A percentile compares a stretch with the other conserved stretches of the same genome.
phyloP scores from a whole-genome alignment of 2,888 invertebrate genomes.

The Temnothorax rugatulus region DNA sequence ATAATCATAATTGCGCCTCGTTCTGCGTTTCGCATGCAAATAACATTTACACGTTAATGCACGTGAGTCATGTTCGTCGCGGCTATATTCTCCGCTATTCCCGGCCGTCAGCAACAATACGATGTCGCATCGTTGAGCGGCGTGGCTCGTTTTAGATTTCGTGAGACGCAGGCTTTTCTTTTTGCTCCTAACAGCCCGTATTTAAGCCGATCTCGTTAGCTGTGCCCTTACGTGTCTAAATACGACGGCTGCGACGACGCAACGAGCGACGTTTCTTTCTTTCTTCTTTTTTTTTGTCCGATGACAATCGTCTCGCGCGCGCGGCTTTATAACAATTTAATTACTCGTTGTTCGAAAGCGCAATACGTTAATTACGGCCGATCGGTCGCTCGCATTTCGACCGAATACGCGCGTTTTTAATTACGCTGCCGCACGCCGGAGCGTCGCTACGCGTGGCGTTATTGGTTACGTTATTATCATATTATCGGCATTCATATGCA shows the following conservation, averaged over 20 bases:
- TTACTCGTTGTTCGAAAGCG: constrained; percentile 16
- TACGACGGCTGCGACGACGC: constrained; percentile 16
- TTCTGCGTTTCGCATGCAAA: background rate
- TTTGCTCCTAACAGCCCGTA: constrained; percentile 20
- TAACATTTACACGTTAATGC: background rate
- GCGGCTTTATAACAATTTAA: constrained; percentile 37
- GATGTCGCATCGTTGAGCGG: constrained; percentile 60
- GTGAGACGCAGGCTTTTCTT: constrained; percentile 9
- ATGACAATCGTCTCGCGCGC: constrained; percentile 21
- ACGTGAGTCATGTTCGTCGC: constrained; percentile 10
- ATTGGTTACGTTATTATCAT: constrained; percentile 28
- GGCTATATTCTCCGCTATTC: constrained; percentile 57
- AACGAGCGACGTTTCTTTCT: background rate
- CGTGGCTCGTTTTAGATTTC: constrained; percentile 61
- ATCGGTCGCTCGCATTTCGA: background rate
- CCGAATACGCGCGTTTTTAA: constrained; percentile 38
- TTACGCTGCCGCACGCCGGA: background rate
- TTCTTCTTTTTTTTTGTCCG: background rate
- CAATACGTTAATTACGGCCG: constrained; percentile 26
- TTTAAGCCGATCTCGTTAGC: constrained; percentile 47
- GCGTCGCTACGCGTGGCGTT: background rate
- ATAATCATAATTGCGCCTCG: background rate
- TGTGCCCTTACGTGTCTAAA: constrained; percentile 39
- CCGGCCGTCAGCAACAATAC: constrained; percentile 68
- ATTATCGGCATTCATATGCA: constrained; percentile 11